Conservation (phyloP, 2,113 vertebrate species). For the Tetrax tetrax region DNA sequence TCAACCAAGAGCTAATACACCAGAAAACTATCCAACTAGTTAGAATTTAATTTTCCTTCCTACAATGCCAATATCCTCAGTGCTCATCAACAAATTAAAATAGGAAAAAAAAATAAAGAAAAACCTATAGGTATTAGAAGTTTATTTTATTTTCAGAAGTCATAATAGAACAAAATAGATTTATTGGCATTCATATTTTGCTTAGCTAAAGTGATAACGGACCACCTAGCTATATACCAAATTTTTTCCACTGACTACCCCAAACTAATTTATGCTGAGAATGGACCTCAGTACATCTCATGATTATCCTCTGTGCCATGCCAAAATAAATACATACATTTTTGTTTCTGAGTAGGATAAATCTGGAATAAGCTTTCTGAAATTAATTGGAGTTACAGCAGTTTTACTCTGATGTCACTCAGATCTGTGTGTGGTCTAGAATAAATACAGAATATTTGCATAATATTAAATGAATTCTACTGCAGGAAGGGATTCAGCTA, state of each 20-base stretch:
- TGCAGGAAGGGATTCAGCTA: neutral
- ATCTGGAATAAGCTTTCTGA: neutral
- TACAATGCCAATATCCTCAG: neutral
- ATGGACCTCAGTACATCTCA: neutral
- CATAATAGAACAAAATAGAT: neutral
- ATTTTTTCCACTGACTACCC: neutral
- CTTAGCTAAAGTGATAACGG: neutral
- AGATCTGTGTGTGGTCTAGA: neutral
- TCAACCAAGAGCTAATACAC: neutral
- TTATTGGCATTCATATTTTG: neutral
- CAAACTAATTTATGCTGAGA: neutral
- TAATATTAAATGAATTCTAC: neutral
- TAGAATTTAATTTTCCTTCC: neutral
- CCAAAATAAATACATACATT: neutral
- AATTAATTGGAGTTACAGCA: slow-evolving; percentile 41
- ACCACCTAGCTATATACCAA: neutral
- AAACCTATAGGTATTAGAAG: neutral
- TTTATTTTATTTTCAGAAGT: neutral
- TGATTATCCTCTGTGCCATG: neutral
- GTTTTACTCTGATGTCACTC: neutral
- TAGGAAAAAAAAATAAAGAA: neutral
- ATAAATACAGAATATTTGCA: slow-evolving; percentile 1
- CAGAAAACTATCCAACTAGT: neutral
- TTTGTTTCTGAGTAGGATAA: slow-evolving; percentile 8
- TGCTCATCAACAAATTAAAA: neutral